Evolutionary conservation across 2,888 invertebrate genomes (phyloP), one percentile per base, ranked within the genome.

Genomic region (Rotaria macrura): DNA sequence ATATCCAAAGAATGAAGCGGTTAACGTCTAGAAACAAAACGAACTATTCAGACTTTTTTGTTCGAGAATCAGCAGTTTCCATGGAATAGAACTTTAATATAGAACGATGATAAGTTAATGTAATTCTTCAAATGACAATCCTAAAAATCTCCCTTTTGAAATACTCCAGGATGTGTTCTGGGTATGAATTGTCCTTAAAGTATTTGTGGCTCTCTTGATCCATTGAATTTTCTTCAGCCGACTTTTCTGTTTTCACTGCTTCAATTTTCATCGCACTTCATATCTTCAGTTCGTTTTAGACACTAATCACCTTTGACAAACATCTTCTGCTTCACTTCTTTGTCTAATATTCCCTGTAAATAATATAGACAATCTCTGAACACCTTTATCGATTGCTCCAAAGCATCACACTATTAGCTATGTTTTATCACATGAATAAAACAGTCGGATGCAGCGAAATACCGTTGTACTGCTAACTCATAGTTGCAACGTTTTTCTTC

Each of bases 391-490:
- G n/a, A n/a, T n/a, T n/a, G n/a, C n/a, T n/a, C n/a, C n/a, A n/a
- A n/a, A n/a, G n/a, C n/a, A n/a, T n/a, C n/a, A n/a, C n/a, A n/a
- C n/a, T n/a, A n/a, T n/a, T n/a, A 20, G 93, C 92, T 92, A 95
- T 95, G 99, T 93, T 99, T 99, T 79, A 99, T 96, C 85, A 97
- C 96, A 92, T 99, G 99, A 43, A 99, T 93, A 91, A 99, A 99
- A 91, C 98, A 98, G 91, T 99, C 97, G 10, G 98, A 96, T 20
- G 95, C 96, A 92, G 97, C 96, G 91, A 97, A 96, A 91, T 99
- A n/a, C n/a, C n/a, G n/a, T n/a, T n/a, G n/a, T n/a, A n/a, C n/a
- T n/a, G n/a, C n/a, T n/a, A n/a, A n/a, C n/a, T n/a, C n/a, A n/a
- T n/a, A n/a, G n/a, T n/a, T n/a, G n/a, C n/a, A 99, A 40, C 97